Conservation (phyloP, 2,797 vertebrate species). For the Xenops minutus region DNA sequence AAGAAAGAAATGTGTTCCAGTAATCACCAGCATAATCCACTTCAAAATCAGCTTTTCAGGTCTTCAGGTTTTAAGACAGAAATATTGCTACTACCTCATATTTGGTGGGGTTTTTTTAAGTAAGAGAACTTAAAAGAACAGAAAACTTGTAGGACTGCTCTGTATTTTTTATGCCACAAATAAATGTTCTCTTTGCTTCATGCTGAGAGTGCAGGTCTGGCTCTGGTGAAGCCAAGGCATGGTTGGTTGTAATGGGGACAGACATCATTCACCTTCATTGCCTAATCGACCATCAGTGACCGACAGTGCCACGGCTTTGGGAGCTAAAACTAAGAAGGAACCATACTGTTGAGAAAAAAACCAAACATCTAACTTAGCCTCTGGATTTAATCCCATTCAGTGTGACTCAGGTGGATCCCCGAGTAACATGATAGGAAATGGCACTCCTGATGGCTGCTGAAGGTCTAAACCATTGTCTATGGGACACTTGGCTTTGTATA, state of each 20-base stretch:
- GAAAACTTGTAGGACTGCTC: not conserved
- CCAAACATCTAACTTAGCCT: not conserved
- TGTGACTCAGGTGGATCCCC: not conserved
- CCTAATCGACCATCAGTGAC: not conserved
- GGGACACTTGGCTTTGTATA: not conserved
- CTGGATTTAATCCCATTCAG: not conserved
- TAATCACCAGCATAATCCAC: not conserved
- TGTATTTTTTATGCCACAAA: not conserved
- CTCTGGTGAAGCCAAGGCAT: not conserved
- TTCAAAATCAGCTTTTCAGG: not conserved
- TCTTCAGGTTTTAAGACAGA: not conserved
- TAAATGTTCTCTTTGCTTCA: not conserved
- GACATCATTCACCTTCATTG: not conserved
- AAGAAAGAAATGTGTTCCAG: not conserved
- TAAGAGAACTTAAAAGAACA: not conserved
- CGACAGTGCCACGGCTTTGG: not conserved
- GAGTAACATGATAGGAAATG: fast-evolving
- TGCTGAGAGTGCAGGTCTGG: not conserved
- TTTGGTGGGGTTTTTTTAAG: not conserved
- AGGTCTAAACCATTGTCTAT: not conserved
- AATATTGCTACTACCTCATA: not conserved
- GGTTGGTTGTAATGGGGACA: not conserved
- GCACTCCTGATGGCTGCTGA: not conserved
- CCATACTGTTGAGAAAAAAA: not conserved
- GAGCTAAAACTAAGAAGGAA: not conserved